A percentile compares a stretch with the other conserved stretches of the same genome.
phyloP scores from a whole-genome alignment of 2,113 vertebrate genomes.

The Brachyistius frenatus region DNA sequence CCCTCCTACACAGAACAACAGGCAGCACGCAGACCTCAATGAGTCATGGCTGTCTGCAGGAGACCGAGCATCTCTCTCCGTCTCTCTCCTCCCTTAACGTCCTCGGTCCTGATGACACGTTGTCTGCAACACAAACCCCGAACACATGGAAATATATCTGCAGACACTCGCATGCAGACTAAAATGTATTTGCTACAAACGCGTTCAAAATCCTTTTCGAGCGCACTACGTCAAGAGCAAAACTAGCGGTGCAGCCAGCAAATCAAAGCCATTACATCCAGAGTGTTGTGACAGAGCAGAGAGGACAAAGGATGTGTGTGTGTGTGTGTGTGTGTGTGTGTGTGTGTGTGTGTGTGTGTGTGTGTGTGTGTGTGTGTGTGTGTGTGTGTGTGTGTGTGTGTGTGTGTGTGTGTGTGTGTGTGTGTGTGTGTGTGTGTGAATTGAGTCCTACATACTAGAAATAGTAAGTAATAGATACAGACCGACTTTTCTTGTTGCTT shows the following conservation, averaged over 20 bases:
- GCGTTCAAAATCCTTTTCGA: neutral
- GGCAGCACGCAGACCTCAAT: slow-evolving; percentile 60
- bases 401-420: too few relatives aligned
- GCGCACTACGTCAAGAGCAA: neutral
- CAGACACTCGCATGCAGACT: neutral
- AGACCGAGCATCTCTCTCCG: slow-evolving; percentile 10
- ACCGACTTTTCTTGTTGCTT: too few relatives aligned
- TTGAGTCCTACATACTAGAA: too few relatives aligned
- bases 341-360: too few relatives aligned
- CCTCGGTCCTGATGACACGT: neutral
- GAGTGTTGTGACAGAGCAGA: too few relatives aligned
- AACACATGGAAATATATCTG: slow-evolving; percentile 11
- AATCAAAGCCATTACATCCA: too few relatives aligned
- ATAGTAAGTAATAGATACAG: too few relatives aligned
- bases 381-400: too few relatives aligned
- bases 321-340: too few relatives aligned
- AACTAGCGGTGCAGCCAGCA: neutral
- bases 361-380: too few relatives aligned
- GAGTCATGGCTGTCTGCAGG: slow-evolving; percentile 69
- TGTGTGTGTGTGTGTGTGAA: too few relatives aligned
- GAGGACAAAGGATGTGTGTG: too few relatives aligned
- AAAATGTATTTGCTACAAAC: neutral
- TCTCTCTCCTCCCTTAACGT: neutral
- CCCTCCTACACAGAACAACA: slow-evolving; percentile 51
- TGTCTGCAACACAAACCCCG: slow-evolving; percentile 33